These are phyloP conservation scores for Corvus hawaiiensis DNA, from an alignment of 2,113 vertebrate species.

Conservation along the genomic window DNA sequence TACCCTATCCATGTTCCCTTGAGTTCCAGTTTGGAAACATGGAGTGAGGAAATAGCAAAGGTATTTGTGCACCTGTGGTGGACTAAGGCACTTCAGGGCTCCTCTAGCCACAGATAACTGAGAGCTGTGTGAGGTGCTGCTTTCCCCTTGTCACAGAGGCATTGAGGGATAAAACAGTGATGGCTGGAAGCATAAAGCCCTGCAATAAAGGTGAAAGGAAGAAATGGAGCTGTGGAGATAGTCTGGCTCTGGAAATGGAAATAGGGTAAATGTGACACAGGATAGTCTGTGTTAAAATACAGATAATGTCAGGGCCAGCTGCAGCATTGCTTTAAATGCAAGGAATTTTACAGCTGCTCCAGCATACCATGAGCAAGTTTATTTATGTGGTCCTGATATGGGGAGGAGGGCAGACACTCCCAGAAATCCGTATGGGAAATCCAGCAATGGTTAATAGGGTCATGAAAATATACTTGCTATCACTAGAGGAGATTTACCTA, in stretches of 20 bases:
- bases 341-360: slow-evolving; percentile 12
- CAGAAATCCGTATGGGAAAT: not conserved
- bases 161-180: not conserved
- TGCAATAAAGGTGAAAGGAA: not conserved
- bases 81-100: not conserved
- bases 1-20: not conserved
- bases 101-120: not conserved
- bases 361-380: not conserved
- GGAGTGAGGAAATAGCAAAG: not conserved
- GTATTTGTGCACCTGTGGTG: not conserved
- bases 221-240: not conserved
- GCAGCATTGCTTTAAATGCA: not conserved
- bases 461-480: not conserved
- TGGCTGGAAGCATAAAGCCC: not conserved
- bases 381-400: not conserved
- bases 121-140: not conserved
- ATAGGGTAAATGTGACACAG: not conserved
- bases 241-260: not conserved
- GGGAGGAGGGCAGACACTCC: not conserved
- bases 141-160: not conserved
- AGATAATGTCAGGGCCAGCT: not conserved
- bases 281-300: not conserved
- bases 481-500: not conserved
- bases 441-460: not conserved
- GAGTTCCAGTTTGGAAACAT: not conserved